phyloP scores from a whole-genome alignment of 2,888 invertebrate species.

The Bursaphelenchus okinawaensis region DNA sequence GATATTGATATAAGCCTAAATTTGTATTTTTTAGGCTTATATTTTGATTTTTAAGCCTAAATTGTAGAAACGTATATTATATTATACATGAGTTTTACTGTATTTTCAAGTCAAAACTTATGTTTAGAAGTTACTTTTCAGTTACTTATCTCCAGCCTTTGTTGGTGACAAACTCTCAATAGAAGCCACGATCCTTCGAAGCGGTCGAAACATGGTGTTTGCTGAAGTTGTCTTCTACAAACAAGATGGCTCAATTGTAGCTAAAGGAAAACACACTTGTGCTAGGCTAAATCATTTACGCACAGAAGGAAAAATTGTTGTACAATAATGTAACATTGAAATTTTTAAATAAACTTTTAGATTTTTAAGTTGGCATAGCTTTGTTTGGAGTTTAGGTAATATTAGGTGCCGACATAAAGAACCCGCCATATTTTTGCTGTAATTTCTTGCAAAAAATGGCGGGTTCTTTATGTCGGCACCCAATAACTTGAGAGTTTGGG shows the following conservation, averaged over 20 bases:
- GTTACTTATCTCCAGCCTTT: slow-evolving; percentile 43
- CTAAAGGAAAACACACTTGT: slow-evolving; percentile 29
- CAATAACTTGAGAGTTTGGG: too few species aligned
- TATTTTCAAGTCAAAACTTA: too few species aligned
- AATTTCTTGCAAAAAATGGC: too few species aligned
- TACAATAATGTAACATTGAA: neutral
- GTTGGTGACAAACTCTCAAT: slow-evolving; percentile 38
- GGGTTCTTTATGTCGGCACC: too few species aligned
- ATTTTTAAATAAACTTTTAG: neutral
- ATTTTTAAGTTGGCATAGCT: neutral
- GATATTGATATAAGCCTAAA: too few species aligned
- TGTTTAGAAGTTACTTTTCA: slow-evolving; percentile 20
- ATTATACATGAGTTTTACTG: neutral
- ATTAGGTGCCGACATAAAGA: too few species aligned
- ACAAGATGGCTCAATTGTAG: slow-evolving; percentile 38
- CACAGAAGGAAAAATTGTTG: neutral
- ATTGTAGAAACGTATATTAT: too few species aligned
- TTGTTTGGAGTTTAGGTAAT: too few species aligned
- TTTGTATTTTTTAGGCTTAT: too few species aligned
- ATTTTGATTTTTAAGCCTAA: too few species aligned
- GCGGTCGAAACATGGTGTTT: slow-evolving; percentile 42
- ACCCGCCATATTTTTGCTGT: too few species aligned
- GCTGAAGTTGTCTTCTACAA: slow-evolving; percentile 42
- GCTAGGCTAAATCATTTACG: neutral
- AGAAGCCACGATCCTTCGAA: slow-evolving; percentile 38